These are phyloP conservation scores for Poeciliopsis turneri DNA, from an alignment of 2,797 vertebrate genomes.

Conservation along the genomic window DNA sequence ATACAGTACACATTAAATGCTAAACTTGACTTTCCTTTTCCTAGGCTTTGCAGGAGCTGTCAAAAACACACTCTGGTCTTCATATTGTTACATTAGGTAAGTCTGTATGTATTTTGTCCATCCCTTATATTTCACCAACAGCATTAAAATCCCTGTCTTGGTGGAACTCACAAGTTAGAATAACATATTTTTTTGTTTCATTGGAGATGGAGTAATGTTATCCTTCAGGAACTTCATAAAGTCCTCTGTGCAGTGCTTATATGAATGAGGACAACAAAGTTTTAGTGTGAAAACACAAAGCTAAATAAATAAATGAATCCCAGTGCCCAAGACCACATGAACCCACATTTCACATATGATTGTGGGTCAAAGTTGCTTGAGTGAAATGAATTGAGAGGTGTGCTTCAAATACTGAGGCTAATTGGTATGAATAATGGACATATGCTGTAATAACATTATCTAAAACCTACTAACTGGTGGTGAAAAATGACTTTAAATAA, in stretches of 20 bases:
- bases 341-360: neutral
- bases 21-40: neutral
- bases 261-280: neutral
- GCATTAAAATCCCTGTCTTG: neutral
- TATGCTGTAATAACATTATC: neutral
- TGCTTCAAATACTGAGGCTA: neutral
- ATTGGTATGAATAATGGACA: neutral
- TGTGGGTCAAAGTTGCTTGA: neutral
- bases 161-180: neutral
- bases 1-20: neutral
- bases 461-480: neutral
- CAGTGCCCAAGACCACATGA: neutral
- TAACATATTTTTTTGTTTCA: neutral
- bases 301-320: neutral
- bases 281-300: neutral
- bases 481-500: neutral
- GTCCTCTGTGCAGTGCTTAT: neutral
- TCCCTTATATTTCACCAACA: neutral
- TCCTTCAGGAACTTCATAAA: neutral
- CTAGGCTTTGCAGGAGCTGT: conserved; percentile 1
- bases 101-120: neutral
- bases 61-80: conserved; percentile 1
- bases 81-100: conserved; percentile 2
- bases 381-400: no score
- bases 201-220: neutral